phyloP scores from a whole-genome alignment of 1,140 invertebrate species.

The Trichonephila clavata region DNA sequence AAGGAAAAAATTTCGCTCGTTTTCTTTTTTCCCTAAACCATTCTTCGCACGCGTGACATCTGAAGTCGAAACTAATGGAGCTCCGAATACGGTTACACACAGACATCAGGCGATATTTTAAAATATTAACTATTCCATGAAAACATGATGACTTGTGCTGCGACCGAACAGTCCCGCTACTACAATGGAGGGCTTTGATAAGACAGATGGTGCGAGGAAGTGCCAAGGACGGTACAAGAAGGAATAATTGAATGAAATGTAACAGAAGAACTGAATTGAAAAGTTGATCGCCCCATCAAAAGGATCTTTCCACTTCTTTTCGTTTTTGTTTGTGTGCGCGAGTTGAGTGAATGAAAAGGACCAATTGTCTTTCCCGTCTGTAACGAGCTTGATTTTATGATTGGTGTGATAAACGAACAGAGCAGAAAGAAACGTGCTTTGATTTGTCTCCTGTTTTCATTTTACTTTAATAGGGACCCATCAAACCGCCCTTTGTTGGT shows the following conservation, averaged over 20 bases:
- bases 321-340: background rate
- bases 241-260: slow-evolving; percentile 43
- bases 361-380: slow-evolving; percentile 26
- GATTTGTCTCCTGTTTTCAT: slow-evolving; percentile 26
- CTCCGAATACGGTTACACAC: slow-evolving; percentile 3
- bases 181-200: background rate
- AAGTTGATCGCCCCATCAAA: slow-evolving; percentile 51
- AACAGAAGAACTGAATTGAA: slow-evolving; percentile 50
- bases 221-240: slow-evolving; percentile 2
- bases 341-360: slow-evolving; percentile 28
- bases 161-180: background rate
- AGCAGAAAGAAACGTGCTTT: background rate
- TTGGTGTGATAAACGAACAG: slow-evolving; percentile 44
- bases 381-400: slow-evolving; percentile 39
- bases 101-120: background rate
- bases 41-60: background rate
- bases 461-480: background rate
- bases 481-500: background rate
- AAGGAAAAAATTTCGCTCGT: background rate
- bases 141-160: background rate
- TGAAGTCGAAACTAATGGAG: background rate
- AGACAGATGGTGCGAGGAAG: background rate
- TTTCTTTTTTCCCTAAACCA: background rate
- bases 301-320: background rate
- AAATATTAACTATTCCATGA: slow-evolving; percentile 9